Percentiles rank a stretch among this genome's conserved stretches.
Conservation (phyloP, 2,113 vertebrate species). For the Ciconia maguari region DNA sequence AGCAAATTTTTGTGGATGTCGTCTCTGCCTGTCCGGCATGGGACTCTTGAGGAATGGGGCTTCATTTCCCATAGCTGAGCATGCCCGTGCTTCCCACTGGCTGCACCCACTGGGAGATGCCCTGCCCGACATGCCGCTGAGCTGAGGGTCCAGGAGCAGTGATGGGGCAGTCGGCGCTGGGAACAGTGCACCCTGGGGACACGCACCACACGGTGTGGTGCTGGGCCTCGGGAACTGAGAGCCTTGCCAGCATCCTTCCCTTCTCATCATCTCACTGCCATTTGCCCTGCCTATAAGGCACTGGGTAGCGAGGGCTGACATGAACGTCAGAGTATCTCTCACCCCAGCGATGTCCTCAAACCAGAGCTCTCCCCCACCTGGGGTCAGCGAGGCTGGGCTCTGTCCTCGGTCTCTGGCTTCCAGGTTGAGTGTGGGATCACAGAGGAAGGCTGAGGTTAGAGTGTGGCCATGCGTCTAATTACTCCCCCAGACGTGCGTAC, state of each 20-base stretch:
- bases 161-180: rapidly evolving
- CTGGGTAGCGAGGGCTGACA: background rate
- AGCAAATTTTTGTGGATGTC: background rate
- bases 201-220: rapidly evolving
- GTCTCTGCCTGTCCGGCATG: background rate
- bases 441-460: slow-evolving; percentile 41
- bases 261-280: background rate
- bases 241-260: background rate
- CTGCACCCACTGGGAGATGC: background rate
- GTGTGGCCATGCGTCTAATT: background rate
- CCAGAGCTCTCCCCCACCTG: background rate
- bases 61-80: background rate
- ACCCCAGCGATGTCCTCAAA: background rate
- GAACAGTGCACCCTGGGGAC: background rate
- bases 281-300: background rate
- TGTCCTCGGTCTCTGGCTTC: background rate
- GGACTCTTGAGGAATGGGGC: background rate
- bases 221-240: background rate
- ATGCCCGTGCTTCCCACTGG: background rate
- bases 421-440: background rate
- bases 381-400: background rate
- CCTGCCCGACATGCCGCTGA: background rate
- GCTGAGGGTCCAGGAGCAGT: background rate
- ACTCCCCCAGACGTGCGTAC: background rate
- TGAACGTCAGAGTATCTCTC: background rate